These are phyloP conservation scores for Theodoxus fluviatilis DNA, from an alignment of 2,888 invertebrate species.

Conservation along the genomic window DNA sequence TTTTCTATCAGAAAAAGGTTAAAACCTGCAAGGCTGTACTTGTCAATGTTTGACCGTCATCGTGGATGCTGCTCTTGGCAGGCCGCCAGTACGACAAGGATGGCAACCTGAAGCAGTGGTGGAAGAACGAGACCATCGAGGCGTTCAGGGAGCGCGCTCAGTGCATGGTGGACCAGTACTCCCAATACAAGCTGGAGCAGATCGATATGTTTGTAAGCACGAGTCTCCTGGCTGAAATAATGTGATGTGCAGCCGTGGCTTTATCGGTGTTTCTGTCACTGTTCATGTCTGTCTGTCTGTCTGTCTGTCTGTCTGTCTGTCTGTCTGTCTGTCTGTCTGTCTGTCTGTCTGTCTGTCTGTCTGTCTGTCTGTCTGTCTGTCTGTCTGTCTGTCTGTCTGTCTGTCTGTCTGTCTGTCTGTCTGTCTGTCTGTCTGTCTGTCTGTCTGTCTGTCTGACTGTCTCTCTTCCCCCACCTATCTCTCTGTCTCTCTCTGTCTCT, in stretches of 20 bases:
- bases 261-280: no score
- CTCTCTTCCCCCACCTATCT: no score
- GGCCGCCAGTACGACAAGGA: slow-evolving; percentile 93
- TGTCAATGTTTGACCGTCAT: no score
- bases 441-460: not conserved
- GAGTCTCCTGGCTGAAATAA: not conserved
- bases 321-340: not conserved
- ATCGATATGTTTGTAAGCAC: slow-evolving; percentile 33
- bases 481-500: not conserved
- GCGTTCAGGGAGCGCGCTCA: slow-evolving; percentile 86
- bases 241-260: no score
- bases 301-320: not conserved
- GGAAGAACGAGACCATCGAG: slow-evolving; percentile 91
- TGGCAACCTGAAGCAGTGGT: slow-evolving; percentile 97
- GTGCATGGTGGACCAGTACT: slow-evolving; percentile 90
- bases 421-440: not conserved
- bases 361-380: not conserved
- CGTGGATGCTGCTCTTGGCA: no score
- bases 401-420: not conserved
- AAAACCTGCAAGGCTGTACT: no score
- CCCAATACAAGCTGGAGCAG: slow-evolving; percentile 71
- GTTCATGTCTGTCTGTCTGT: not conserved
- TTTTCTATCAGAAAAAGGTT: no score
- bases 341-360: not conserved
- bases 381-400: not conserved